Conservation (phyloP, 2,888 invertebrate species). For the Metopia argyrocephala region DNA sequence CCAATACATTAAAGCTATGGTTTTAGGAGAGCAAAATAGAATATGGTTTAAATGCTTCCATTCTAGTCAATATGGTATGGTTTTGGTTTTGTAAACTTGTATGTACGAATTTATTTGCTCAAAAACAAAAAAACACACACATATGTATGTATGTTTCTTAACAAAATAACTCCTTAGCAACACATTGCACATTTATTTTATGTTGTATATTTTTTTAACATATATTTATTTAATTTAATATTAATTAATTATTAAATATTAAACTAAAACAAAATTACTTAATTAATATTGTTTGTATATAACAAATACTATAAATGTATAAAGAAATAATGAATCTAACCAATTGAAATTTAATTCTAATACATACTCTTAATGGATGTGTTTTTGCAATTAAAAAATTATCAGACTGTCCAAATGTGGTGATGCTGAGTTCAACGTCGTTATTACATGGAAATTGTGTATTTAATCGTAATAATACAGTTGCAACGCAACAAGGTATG, state of each 20-base stretch:
- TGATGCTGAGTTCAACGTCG: slow-evolving; percentile 79
- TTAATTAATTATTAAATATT: too few species aligned
- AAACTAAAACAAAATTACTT: neutral
- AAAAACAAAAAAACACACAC: too few species aligned
- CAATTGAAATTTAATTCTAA: slow-evolving; percentile 44
- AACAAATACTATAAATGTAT: slow-evolving; percentile 41
- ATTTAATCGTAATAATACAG: slow-evolving; percentile 79
- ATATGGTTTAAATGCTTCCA: too few species aligned
- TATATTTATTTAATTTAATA: too few species aligned
- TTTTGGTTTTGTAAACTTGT: too few species aligned
- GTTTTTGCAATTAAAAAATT: slow-evolving; percentile 40
- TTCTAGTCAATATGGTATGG: too few species aligned
- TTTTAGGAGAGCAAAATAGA: too few species aligned
- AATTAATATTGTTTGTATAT: slow-evolving; percentile 57
- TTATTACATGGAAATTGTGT: slow-evolving; percentile 78
- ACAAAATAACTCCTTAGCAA: too few species aligned
- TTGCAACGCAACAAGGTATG: slow-evolving; percentile 79
- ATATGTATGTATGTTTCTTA: too few species aligned
- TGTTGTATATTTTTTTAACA: neutral
- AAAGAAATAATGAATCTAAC: slow-evolving; percentile 33
- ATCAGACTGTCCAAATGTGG: slow-evolving; percentile 77
- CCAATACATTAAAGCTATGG: too few species aligned
- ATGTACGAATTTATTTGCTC: too few species aligned
- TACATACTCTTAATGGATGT: slow-evolving; percentile 44
- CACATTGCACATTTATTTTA: too few species aligned